Evolutionary conservation across 2,888 invertebrate species (phyloP), one percentile per base, ranked within the genome.

Genomic region (Antheraea yamamai): DNA sequence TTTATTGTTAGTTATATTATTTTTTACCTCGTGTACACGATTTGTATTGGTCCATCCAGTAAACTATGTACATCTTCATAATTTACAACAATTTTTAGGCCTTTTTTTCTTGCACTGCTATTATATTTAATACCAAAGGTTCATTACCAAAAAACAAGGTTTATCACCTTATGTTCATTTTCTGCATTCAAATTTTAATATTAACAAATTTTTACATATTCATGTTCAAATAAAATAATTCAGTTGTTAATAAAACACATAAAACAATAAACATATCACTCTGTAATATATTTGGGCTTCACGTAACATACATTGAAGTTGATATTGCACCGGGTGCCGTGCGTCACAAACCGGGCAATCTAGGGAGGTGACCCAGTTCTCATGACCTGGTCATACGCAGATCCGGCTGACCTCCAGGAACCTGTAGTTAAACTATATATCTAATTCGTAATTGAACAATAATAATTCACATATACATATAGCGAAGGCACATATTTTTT

Each of bases 371-470:
- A 90, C 92, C 93, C 78, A 92, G 84, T 89, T 93, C 82, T 78
- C 83, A 83, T 91, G 92, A 92, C 92, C 91, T 82, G 91, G 90
- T 88, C 89, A 82, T 84, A 86, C 87, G 87, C 87, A 87, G 84
- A 83, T 84, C 84, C 66, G 66, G 26, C 64, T 26, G 61, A 75
- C 74, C 74, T 72, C 58, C 51, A 72, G 61, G 26, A 58, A 75
- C 72, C 74, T 75, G 51, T 47, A 47, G 61, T 61, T 73, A 18
- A 73, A 66, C 39, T 73, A 74, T 52, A 70, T 52, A 55, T 68
- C 52, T 74, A 74, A 70, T 74, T 55, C 18, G 55, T 74, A 71
- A 35, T 70, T 74, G 68, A 74, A 74, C n/a, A 52, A 23, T 35
- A 55, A 52, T 55, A 30, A 68, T 30, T 16, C 64, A 30, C n/a